These are phyloP conservation scores for Mythimna pallens DNA, from an alignment of 2,888 invertebrate genomes.

Conservation along the genomic window DNA sequence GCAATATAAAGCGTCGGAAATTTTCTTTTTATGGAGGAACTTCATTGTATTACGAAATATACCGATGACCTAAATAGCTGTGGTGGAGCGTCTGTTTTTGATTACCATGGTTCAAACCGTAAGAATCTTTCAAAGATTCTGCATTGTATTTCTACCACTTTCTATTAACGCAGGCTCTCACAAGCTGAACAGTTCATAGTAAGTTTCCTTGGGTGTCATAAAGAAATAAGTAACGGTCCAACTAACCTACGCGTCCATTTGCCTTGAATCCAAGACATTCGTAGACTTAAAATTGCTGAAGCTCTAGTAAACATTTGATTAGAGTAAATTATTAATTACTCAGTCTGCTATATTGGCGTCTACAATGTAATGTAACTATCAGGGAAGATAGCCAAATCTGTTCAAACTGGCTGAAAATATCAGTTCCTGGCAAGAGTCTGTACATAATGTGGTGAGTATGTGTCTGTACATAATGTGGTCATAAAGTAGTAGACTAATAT, in stretches of 20 bases:
- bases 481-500: slow-evolving; percentile 27
- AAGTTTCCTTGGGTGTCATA: not conserved
- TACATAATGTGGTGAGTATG: not conserved
- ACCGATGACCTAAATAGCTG: slow-evolving; percentile 20
- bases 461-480: not conserved
- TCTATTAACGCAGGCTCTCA: not conserved
- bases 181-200: too few relatives aligned
- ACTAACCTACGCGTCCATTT: too few relatives aligned
- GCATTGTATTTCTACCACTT: not conserved
- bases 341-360: not conserved
- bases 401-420: slow-evolving; percentile 12
- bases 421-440: slow-evolving; percentile 10
- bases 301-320: slow-evolving; percentile 6
- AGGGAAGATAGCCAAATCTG: slow-evolving; percentile 23
- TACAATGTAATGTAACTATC: not conserved
- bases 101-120: not conserved
- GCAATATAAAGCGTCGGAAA: slow-evolving; percentile 29
- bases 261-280: not conserved
- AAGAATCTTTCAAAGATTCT: not conserved
- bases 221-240: not conserved
- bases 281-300: not conserved
- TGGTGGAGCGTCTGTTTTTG: not conserved
- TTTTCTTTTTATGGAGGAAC: slow-evolving; percentile 32
- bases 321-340: not conserved
- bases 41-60: slow-evolving; percentile 14